Evolutionary conservation across 2,797 vertebrate species (phyloP), one percentile per base, ranked within the genome.

Genomic region (Urosaurus nigricauda): DNA sequence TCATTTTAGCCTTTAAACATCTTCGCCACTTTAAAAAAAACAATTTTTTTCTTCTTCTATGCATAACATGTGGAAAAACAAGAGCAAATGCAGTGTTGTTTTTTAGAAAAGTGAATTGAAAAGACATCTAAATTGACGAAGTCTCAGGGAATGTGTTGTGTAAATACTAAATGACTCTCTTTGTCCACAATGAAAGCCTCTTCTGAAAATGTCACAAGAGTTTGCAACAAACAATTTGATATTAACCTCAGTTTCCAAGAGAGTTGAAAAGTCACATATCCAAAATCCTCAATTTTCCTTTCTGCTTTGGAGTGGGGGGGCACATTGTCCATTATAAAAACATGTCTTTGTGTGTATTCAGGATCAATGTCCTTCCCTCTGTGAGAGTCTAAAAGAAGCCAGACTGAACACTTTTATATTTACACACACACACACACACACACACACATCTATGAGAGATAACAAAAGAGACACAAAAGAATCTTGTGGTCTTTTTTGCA

Each of bases 291-390:
- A 0, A 4, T 3, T 32, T 86, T 90, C 0, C 0, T n/a, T 80
- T 86, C 0, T 0, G 19, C 0, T 0, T 16, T 60, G 11, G 0
- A 0, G 0, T n/a, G 56, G 0, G 14, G 21, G 7, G 32, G 11
- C 47, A 6, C 32, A 65, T 24, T 37, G 80, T 51, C 63, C 12
- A 88, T 37, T 71, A 47, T 85, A 80, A 80, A 87, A 87, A 73
- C 5, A 13, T 8, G 17, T 35, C 53, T 0, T 2, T 0, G 0
- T 4, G n/a, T 2, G 4, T 56, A 3, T 53, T 83, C 53, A 82
- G 47, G 40, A 65, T 83, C 0, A 0, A n/a, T 43, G 32, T 71
- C 40, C 60, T 79, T 35, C 2, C 29, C 9, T 75, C 1, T 0
- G 63, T 0, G 0, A 0, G 71, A 16, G 51, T 60, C 37, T 43